Base-by-base conservation (phyloP, 2,113 vertebrate genomes). In the Pelvicachromis taeniatus region DNA sequence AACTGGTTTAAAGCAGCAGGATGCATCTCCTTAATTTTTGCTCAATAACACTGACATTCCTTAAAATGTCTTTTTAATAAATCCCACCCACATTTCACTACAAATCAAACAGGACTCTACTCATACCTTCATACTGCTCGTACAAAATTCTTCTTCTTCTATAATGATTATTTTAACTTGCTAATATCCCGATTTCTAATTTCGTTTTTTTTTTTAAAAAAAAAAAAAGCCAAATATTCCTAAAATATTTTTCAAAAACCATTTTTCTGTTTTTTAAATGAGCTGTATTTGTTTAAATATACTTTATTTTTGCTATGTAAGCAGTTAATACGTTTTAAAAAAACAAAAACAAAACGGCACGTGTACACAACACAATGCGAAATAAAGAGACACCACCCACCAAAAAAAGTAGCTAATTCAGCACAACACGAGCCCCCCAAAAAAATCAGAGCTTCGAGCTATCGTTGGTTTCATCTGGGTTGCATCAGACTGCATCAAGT, bases 11-110 rank as follows among this genome's bases (percentile, higher is more conserved):
- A 48, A 73, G 14, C 48, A 35, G 3, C 54, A 26, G 3, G 58
- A 48, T 11, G 29, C 55, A 38, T 17, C 14, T 78, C 75, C n/a
- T 31, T 80, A 61, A 61, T 61, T 68, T 89, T 31, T 85, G 42
- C 86, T 78, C 87, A 73, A 17, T 83, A 40, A 55, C 50, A 26
- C 56, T 59, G 59, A 84, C 85, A 75, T 29, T 48, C 9, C 40
- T 48, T 19, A 77, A 53, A 14, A 65, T 70, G 5, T 70, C 1
- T 26, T 26, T 26, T 29, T 73, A 11, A 73, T 73, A 48, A 73
- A 73, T 26, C 9, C 23, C 2, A 17, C 40, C 48, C 40, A 29
- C 5, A 6, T 73, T 73, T 48, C 21, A 16, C 14, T 19, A 73
- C 48, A 73, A 5, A 29, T 73, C 40, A 48, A 10, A 16, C 40